Evolutionary conservation across 2,797 vertebrate genomes (phyloP).

Genomic region (Sciaenops ocellatus): DNA sequence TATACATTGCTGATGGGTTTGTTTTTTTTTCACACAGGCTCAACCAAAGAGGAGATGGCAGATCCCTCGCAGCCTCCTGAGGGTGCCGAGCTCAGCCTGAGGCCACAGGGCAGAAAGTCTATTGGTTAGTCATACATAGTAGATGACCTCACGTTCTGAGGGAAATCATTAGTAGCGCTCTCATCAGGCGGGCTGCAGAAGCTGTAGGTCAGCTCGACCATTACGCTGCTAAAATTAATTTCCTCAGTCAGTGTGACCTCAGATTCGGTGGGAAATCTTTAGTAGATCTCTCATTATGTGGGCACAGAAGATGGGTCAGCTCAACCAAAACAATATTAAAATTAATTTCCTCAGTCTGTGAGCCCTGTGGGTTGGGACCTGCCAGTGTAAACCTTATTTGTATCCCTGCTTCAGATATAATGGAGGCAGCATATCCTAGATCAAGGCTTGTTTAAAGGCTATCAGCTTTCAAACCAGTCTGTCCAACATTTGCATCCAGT

Average conservation of each 20-base stretch:
- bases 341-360: constrained; percentile 35
- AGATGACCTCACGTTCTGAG: constrained; percentile 36
- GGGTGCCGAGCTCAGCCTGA: constrained; percentile 78
- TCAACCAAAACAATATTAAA: constrained; percentile 39
- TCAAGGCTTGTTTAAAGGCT: background rate
- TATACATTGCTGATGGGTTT: background rate
- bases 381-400: background rate
- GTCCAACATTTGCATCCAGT: background rate
- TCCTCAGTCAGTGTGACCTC: constrained; percentile 54
- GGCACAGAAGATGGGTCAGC: constrained; percentile 21
- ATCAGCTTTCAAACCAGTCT: background rate
- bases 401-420: constrained; percentile 15
- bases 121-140: constrained; percentile 76
- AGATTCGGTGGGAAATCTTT: constrained; percentile 39
- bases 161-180: constrained; percentile 35
- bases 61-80: constrained; percentile 79
- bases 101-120: constrained; percentile 81
- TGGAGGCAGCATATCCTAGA: background rate
- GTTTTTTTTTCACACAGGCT: constrained; percentile 70
- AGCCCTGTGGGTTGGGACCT: background rate
- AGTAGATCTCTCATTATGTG: constrained; percentile 48
- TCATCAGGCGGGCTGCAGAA: constrained; percentile 39
- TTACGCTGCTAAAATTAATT: constrained; percentile 46
- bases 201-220: constrained; percentile 48
- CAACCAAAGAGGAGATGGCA: constrained; percentile 82